Evolutionary conservation across 2,797 vertebrate species (phyloP).

Genomic region (Sebastes reedi): DNA sequence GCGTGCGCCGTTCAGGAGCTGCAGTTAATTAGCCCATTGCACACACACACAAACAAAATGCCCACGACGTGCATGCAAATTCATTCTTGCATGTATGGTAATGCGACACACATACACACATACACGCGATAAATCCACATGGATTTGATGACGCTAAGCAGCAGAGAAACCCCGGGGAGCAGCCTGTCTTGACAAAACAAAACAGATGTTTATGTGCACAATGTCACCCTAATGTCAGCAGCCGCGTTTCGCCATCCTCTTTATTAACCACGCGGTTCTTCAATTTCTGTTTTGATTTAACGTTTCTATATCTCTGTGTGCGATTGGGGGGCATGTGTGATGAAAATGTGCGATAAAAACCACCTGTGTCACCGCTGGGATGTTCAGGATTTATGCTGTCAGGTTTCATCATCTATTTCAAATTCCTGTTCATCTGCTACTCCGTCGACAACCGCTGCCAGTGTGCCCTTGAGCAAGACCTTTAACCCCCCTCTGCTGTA

Average conservation of each 20-base stretch:
- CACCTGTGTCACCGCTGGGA: conserved; percentile 43
- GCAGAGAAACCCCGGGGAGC: conserved; percentile 61
- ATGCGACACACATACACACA: conserved; percentile 11
- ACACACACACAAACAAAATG: conserved; percentile 15
- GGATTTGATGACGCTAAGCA: conserved; percentile 62
- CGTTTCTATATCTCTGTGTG: conserved; percentile 1
- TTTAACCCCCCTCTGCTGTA: conserved; percentile 26
- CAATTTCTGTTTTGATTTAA: conserved; percentile 44
- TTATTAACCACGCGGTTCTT: conserved; percentile 41
- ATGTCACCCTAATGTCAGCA: conserved; percentile 63
- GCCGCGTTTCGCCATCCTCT: conserved; percentile 19
- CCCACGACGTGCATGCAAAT: conserved; percentile 5
- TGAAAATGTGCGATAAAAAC: conserved; percentile 46
- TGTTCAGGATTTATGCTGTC: conserved; percentile 41
- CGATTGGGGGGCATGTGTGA: conserved; percentile 17
- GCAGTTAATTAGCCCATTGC: conserved; percentile 48
- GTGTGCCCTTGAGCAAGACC: conserved; percentile 53
- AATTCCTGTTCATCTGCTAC: conserved; percentile 17
- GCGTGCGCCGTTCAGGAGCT: neutral
- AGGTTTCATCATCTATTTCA: conserved; percentile 46
- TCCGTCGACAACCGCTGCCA: conserved; percentile 11
- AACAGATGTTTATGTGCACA: conserved; percentile 71
- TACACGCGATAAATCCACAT: conserved; percentile 37
- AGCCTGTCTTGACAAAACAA: conserved; percentile 68
- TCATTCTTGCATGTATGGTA: conserved; percentile 18